Evolutionary conservation across 2,888 invertebrate species (phyloP), one percentile per base, ranked within the genome.

Genomic region (Noctua janthe): DNA sequence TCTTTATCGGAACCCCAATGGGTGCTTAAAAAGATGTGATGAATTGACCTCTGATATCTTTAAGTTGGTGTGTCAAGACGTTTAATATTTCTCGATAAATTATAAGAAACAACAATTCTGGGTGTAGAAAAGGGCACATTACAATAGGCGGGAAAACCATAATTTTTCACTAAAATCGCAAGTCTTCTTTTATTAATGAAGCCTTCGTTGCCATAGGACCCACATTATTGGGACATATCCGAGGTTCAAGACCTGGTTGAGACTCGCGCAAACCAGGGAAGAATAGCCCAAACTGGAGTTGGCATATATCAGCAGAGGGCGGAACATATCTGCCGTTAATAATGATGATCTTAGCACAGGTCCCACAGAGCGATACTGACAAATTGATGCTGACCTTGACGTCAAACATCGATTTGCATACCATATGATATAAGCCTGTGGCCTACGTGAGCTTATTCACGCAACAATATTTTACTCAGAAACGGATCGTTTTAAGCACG

Each of bases 1-100:
- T 59, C 71, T 43, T 87, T 87, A 90, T 87, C 90, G n/a, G 88
- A 84, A 83, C 84, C 87, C 85, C 86, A 90, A 84, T 75, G 86
- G 86, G 76, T 69, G 83, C 56, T 76, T 70, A 80, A 82, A 86
- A 81, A 87, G 39, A 66, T 79, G 72, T 82, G 87, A 73, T 39
- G 72, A 70, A 39, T 74, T 88, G 89, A 89, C 88, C 88, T 72
- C 76, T 64, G 72, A n/a, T 84, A 83, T 81, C 84, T 39, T 17
- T 35, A 7, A 69, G 72, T 71, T 81, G 71, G 66, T 76, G 56
- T 78, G 51, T 51, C 43, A 72, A 78, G 72, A 83, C 77, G 74
- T 70, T 54, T 54, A 70, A 49, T 51, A 51, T 56, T 75, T 59
- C 51, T 56, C 29, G 35, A 78, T 81, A 70, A 74, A 72, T 62